Evolutionary conservation across 2,113 vertebrate genomes (phyloP).

Genomic region (Lanius collurio): DNA sequence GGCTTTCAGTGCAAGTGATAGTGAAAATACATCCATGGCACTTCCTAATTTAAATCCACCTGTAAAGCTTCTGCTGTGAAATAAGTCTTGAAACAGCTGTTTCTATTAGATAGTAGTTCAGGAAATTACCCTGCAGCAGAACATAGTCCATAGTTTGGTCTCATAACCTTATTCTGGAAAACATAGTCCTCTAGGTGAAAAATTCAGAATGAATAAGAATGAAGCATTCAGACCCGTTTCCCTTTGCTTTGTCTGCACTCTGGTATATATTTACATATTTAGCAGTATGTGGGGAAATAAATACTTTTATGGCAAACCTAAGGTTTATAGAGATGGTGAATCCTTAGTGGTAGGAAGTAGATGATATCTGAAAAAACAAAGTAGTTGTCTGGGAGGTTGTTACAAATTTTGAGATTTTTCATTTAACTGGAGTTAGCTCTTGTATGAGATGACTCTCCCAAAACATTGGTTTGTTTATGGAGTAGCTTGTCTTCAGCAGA

Average conservation of each 20-base stretch:
- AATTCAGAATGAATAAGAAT: neutral
- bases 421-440: neutral
- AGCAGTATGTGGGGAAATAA: neutral
- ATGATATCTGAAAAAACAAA: neutral
- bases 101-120: neutral
- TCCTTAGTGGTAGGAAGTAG: neutral
- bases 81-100: neutral
- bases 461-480: neutral
- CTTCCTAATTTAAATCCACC: neutral
- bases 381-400: neutral
- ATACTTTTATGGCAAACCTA: neutral
- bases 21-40: neutral
- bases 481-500: neutral
- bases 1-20: neutral
- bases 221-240: neutral
- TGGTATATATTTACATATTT: neutral
- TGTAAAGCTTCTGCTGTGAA: neutral
- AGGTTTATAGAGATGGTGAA: neutral
- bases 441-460: neutral
- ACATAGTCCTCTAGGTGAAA: neutral
- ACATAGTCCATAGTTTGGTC: neutral
- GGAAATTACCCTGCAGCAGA: neutral
- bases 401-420: neutral
- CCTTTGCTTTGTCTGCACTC: neutral
- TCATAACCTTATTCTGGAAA: neutral